Percentiles rank a stretch among this genome's conserved stretches.
Conservation (phyloP, 2,113 vertebrate species). For the Paramormyrops kingsleyae region DNA sequence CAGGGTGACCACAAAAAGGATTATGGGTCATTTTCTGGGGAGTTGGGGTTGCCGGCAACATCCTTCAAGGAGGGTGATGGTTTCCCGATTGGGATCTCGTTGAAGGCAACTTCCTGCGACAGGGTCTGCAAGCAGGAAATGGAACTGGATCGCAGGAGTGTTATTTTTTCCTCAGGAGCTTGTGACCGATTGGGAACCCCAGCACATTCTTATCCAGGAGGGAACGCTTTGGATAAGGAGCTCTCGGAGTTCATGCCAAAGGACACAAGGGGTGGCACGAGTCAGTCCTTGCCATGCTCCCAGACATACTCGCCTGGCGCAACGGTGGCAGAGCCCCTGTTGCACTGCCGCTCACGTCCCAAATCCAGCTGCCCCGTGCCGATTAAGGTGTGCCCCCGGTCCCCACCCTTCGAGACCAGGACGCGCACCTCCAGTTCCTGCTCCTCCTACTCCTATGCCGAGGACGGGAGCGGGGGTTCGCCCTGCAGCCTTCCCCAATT, state of each 20-base stretch:
- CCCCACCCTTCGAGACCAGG: constrained; percentile 71
- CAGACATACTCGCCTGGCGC: constrained; percentile 65
- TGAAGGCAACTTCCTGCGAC: constrained; percentile 71
- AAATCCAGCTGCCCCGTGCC: constrained; percentile 82
- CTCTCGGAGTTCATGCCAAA: constrained; percentile 69
- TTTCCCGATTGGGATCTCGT: constrained; percentile 62
- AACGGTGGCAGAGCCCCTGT: constrained; percentile 51
- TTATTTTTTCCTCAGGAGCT: constrained; percentile 83
- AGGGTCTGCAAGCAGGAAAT: constrained; percentile 72
- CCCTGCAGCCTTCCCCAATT: constrained; percentile 82
- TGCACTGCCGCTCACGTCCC: constrained; percentile 65
- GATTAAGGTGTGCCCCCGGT: constrained; percentile 79
- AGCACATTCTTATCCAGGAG: constrained; percentile 69
- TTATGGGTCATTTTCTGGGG: constrained; percentile 62
- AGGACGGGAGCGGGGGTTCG: constrained; percentile 76
- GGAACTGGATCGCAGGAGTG: constrained; percentile 82
- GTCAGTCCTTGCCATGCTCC: constrained; percentile 69
- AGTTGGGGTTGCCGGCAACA: constrained; percentile 61
- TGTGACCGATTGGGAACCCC: constrained; percentile 71
- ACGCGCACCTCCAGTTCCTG: constrained; percentile 82
- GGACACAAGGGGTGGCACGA: constrained; percentile 70
- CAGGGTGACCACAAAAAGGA: constrained; percentile 75
- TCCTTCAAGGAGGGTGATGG: constrained; percentile 63
- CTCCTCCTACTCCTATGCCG: constrained; percentile 84
- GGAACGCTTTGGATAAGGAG: constrained; percentile 74